phyloP scores from a whole-genome alignment of 2,797 vertebrate genomes.

The Ptychadena robeensis region DNA sequence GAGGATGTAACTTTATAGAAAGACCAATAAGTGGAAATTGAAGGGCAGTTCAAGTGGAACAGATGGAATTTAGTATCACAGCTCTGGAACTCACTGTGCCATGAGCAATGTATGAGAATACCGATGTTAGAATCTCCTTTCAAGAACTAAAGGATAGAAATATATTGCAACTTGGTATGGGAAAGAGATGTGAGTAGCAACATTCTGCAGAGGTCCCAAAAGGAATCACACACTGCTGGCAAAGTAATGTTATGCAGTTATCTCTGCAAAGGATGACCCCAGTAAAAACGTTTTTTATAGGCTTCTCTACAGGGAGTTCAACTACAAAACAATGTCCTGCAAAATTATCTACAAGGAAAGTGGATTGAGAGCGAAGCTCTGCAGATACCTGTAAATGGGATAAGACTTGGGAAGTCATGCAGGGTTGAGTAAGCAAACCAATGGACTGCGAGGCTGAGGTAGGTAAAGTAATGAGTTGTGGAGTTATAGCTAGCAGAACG shows the following conservation, averaged over 20 bases:
- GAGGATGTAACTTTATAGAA: conserved; percentile 36
- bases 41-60: conserved; percentile 56
- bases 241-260: conserved; percentile 53
- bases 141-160: conserved; percentile 22
- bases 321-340: conserved; percentile 47
- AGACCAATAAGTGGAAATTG: conserved; percentile 49
- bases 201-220: conserved; percentile 33
- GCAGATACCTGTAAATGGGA: conserved; percentile 44
- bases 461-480: conserved; percentile 47
- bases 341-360: conserved; percentile 39
- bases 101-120: conserved; percentile 49
- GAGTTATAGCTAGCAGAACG: conserved; percentile 39
- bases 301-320: conserved; percentile 28
- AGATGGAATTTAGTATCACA: conserved; percentile 54
- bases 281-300: conserved; percentile 42
- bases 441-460: conserved; percentile 29
- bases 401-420: conserved; percentile 37
- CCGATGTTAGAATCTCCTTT: conserved; percentile 41
- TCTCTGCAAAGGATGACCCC: conserved; percentile 45
- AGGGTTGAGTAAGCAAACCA: conserved; percentile 48
- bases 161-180: conserved; percentile 7
- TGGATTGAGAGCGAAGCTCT: conserved; percentile 42
- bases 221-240: conserved; percentile 3
- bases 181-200: conserved; percentile 13
- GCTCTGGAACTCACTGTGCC: conserved; percentile 41